Base-by-base conservation (phyloP, 2,888 invertebrate species). In the Crepidodera aurea region DNA sequence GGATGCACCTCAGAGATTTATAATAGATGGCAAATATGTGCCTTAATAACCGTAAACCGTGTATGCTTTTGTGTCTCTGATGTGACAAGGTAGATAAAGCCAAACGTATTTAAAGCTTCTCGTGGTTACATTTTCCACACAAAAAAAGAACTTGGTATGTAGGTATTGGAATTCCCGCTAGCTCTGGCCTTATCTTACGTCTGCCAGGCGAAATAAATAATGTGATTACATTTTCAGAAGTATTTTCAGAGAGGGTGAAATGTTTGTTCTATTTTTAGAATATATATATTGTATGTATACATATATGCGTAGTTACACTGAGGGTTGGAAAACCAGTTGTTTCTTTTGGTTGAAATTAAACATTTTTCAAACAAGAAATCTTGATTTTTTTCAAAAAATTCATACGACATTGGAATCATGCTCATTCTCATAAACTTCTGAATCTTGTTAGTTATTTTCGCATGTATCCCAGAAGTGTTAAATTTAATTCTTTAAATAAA, bases 51-150 rank as follows among this genome's bases (percentile, higher is more conserved):
- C 42, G 42, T 42, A 42, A 42, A 42, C 12, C 42, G 42, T 18
- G 42, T 19, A 19, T 42, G 16, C 42, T 13, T 4, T 42, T 42
- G 15, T 42, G 29, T 29, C 29, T 29, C 29, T 29, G 42, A 42
- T 16, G 42, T 42, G 42, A 42, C 42, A 42, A n/a, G 42, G 42
- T 16, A 42, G 42, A 42, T 42, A 42, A 42, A 42, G 16, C 42
- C 16, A 10, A 16, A 42, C 42, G 42, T 42, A 42, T 42, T 42
- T 42, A 42, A 42, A 42, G 42, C 42, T 18, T 18, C 42, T 42
- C 16, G 8, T 10, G 42, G 2, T n/a, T n/a, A n/a, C n/a, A n/a
- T n/a, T n/a, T n/a, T n/a, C n/a, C n/a, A n/a, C n/a, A n/a, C 5
- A 42, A 42, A 18, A 42, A 16, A 19, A 12, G 16, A 16, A 42